These are phyloP conservation scores for Thereva unica DNA, from an alignment of 2,888 invertebrate species.

Conservation along the genomic window DNA sequence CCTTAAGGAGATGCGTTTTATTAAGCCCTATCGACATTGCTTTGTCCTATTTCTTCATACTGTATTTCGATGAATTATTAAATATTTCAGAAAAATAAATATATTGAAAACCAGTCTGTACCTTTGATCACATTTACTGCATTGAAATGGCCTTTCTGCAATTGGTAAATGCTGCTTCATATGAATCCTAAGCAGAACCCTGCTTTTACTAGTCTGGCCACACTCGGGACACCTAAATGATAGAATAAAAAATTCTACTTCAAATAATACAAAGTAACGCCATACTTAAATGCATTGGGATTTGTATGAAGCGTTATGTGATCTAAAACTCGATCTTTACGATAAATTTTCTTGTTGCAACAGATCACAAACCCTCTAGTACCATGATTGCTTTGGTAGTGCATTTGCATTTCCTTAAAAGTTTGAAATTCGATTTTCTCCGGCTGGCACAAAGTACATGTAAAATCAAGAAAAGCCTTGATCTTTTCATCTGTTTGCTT, in stretches of 20 bases:
- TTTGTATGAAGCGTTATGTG: conserved; percentile 41
- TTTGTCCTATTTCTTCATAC: too few species aligned
- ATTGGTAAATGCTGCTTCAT: conserved; percentile 43
- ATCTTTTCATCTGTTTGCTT: conserved; percentile 40
- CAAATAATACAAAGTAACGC: background rate
- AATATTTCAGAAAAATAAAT: too few species aligned
- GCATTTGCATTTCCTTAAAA: conserved; percentile 42
- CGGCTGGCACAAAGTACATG: conserved; percentile 36
- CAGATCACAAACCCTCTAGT: conserved; percentile 40
- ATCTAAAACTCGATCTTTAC: conserved; percentile 40
- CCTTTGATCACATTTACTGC: conserved; percentile 40
- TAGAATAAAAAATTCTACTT: background rate
- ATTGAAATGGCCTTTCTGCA: conserved; percentile 40
- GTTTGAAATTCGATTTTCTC: conserved; percentile 32
- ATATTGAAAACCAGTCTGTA: background rate
- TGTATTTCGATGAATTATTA: too few species aligned
- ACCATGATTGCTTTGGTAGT: conserved; percentile 38
- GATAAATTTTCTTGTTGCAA: conserved; percentile 41
- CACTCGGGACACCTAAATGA: conserved; percentile 40
- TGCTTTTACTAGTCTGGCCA: conserved; percentile 40
- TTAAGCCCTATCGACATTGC: too few species aligned
- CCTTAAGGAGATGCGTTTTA: too few species aligned
- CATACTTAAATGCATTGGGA: conserved; percentile 42
- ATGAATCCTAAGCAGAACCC: conserved; percentile 40
- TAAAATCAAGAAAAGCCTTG: conserved; percentile 40